Conservation (phyloP, 2,888 invertebrate genomes). For the Rhamnusium bicolor region DNA sequence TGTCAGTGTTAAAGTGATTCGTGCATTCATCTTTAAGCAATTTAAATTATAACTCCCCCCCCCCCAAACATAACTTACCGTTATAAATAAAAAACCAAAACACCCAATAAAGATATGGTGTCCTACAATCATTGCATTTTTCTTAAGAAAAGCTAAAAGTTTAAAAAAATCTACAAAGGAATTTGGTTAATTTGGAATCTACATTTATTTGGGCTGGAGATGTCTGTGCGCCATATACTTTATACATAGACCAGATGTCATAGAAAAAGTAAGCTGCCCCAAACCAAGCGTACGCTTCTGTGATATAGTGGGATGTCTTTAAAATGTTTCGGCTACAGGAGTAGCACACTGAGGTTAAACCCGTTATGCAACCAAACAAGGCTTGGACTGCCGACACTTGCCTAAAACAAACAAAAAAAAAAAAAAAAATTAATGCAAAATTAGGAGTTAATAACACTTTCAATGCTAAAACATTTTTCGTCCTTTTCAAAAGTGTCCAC, state of each 20-base stretch:
- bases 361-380: conserved; percentile 78
- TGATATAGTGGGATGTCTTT: conserved; percentile 80
- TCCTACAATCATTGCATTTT: conserved; percentile 81
- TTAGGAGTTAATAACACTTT: too few relatives aligned
- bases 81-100: conserved; percentile 82
- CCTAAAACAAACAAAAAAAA: conserved; percentile 69
- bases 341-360: conserved; percentile 78
- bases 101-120: conserved; percentile 85
- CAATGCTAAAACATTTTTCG: too few relatives aligned
- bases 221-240: conserved; percentile 73
- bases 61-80: too few relatives aligned
- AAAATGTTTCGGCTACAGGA: conserved; percentile 81
- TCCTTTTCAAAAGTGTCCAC: too few relatives aligned
- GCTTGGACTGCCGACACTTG: conserved; percentile 83
- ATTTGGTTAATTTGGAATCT: conserved; percentile 41
- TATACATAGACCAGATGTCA: conserved; percentile 87
- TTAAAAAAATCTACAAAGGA: conserved; percentile 29
- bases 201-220: conserved; percentile 49
- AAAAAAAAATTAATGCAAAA: too few relatives aligned
- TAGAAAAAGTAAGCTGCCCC: conserved; percentile 86
- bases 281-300: conserved; percentile 86
- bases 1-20: too few relatives aligned
- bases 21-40: too few relatives aligned
- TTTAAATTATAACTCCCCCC: too few relatives aligned
- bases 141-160: conserved; percentile 66